Percentiles rank a stretch among this genome's conserved stretches.
Conservation (phyloP, 2,797 vertebrate species). For the Chelmon rostratus region DNA sequence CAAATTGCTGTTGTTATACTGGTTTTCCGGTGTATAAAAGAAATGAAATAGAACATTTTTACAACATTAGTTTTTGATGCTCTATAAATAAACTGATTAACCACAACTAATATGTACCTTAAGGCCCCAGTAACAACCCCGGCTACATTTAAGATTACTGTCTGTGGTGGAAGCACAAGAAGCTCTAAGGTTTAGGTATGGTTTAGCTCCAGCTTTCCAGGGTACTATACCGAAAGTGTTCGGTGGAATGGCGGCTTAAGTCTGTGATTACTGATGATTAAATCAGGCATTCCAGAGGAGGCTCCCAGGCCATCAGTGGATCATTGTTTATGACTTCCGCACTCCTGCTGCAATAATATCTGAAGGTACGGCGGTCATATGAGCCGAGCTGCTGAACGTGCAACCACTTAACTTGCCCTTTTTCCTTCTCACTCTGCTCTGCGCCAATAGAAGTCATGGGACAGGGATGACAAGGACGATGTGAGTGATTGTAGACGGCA, state of each 20-base stretch:
- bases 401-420: slow-evolving; percentile 75
- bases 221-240: too few relatives aligned
- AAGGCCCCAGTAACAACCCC: too few relatives aligned
- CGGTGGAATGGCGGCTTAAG: not conserved
- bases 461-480: slow-evolving; percentile 60
- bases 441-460: slow-evolving; percentile 78
- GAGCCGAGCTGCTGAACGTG: slow-evolving; percentile 77
- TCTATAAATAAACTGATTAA: not conserved
- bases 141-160: too few relatives aligned
- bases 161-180: too few relatives aligned
- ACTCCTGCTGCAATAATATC: slow-evolving; percentile 72
- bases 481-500: slow-evolving; percentile 64
- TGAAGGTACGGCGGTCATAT: slow-evolving; percentile 78
- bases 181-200: too few relatives aligned
- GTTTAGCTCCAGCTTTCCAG: too few relatives aligned
- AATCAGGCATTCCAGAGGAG: slow-evolving; percentile 52
- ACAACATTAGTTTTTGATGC: not conserved
- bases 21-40: not conserved
- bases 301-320: slow-evolving; percentile 28
- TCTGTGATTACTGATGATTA: slow-evolving; percentile 48
- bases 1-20: not conserved
- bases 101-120: not conserved
- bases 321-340: slow-evolving; percentile 42
- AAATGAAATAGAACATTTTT: not conserved
- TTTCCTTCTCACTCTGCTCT: slow-evolving; percentile 52